Percentiles rank a stretch among this genome's conserved stretches.
These are phyloP conservation scores for Glyphotaelius pellucidus DNA, from an alignment of 2,888 invertebrate species.

Conservation along the genomic window DNA sequence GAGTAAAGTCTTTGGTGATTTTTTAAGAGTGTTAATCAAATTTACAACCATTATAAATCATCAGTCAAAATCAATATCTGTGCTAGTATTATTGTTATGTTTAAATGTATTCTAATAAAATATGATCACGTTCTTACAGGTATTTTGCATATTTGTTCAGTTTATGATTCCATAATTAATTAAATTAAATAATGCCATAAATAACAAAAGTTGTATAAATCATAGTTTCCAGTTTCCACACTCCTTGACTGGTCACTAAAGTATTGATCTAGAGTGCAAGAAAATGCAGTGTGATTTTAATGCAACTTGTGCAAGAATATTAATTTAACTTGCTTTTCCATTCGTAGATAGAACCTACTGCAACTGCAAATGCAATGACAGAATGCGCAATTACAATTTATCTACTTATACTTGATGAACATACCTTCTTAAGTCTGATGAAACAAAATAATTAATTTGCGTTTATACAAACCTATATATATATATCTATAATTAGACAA, in stretches of 20 bases:
- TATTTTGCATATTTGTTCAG: no score
- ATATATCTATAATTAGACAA: background rate
- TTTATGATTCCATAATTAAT: background rate
- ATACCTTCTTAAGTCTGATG: background rate
- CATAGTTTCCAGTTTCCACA: background rate
- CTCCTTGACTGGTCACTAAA: background rate
- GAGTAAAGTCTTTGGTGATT: no score
- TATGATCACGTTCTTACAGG: no score
- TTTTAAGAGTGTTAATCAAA: no score
- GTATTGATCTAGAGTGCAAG: background rate
- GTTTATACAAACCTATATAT: background rate
- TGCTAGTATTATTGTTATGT: no score
- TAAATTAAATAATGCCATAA: background rate
- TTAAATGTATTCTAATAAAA: no score
- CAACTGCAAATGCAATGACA: background rate
- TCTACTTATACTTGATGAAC: no score
- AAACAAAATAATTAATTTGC: background rate
- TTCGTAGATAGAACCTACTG: background rate
- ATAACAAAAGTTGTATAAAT: background rate
- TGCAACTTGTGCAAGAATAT: background rate
- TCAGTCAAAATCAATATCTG: no score
- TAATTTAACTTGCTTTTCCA: background rate
- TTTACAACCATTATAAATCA: no score
- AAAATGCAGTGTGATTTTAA: background rate
- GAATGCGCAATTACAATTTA: background rate